Base-by-base conservation (phyloP, 2,888 invertebrate genomes). In the Hoplodrina blanda region DNA sequence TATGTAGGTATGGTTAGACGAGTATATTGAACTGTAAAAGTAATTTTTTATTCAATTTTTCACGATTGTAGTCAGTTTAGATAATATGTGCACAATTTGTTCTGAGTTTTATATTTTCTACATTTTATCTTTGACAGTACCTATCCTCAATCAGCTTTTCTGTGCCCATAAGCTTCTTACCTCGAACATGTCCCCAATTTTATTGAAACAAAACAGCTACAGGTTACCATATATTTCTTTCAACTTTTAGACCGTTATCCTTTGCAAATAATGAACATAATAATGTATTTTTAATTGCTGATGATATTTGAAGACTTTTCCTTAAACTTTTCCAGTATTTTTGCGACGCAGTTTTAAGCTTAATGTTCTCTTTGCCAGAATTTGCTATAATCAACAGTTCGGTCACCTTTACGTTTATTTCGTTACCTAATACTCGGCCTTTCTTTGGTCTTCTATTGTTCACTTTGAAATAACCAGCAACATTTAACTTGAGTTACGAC, bases 401-500 rank as follows among this genome's bases (percentile, higher is more conserved):
- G 19, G 50, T 53, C 52, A 71, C 62, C 41, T 53, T 69, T 30
- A 30, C 19, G n/a, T 57, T 62, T 64, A 53, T 60, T 63, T 60
- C 61, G 63, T 73, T 81, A 64, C 82, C 55, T 56, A 70, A 70
- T 66, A 78, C 37, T 53, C 52, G n/a, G 44, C 25, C 55, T 72
- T 72, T 73, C 59, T 65, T 71, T 76, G 41, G 64, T 65, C 67
- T 73, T 76, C 69, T 68, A 82, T 81, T 81, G 76, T 79, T 81
- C 63, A 60, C 52, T 69, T 62, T 10, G 33, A 80, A 74, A 78
- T 78, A 67, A 57, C 65, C 20, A 57, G 68, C 65, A 70, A 73
- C 81, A 79, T 79, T 82, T 79, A 79, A 69, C 69, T 55, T 55
- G 25, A 61, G 69, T 81, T 81, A 76, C 75, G 67, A 76, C 68